A percentile compares a stretch with the other conserved stretches of the same genome.
Conservation (phyloP, 1,140 invertebrate genomes). For the Trachymyrmex septentrionalis region DNA sequence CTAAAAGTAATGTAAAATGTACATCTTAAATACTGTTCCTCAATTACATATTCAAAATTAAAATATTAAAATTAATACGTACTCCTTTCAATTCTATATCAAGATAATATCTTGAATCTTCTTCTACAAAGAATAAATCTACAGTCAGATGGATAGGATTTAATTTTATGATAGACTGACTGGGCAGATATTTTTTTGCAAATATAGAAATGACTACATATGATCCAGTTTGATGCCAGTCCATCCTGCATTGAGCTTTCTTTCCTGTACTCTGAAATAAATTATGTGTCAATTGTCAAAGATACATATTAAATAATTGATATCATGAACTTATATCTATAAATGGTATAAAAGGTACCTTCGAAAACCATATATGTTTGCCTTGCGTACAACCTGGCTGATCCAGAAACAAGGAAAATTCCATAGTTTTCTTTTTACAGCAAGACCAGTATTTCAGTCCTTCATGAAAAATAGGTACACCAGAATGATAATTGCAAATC, state of each 20-base stretch:
- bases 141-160: slow-evolving; percentile 94
- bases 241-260: slow-evolving; percentile 92
- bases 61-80: slow-evolving; percentile 82
- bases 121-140: slow-evolving; percentile 93
- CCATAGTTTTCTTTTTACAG: slow-evolving; percentile 96
- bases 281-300: not conserved
- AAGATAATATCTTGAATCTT: slow-evolving; percentile 91
- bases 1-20: slow-evolving; percentile 85
- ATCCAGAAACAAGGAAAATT: slow-evolving; percentile 96
- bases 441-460: slow-evolving; percentile 99
- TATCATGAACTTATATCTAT: too few relatives aligned
- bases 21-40: not conserved
- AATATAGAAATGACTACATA: slow-evolving; percentile 95
- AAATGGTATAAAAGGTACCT: slow-evolving; percentile 85
- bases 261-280: slow-evolving; percentile 76
- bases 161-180: slow-evolving; percentile 91
- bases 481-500: slow-evolving; percentile 95
- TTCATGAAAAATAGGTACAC: slow-evolving; percentile 98
- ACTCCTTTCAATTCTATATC: slow-evolving; percentile 95
- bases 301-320: not conserved
- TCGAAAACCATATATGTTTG: slow-evolving; percentile 95
- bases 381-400: slow-evolving; percentile 95
- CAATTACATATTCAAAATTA: slow-evolving; percentile 35
- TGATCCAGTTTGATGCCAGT: slow-evolving; percentile 96
- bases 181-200: slow-evolving; percentile 95